Evolutionary conservation across 2,888 invertebrate species (phyloP).

Genomic region (Augiades crinisus): DNA sequence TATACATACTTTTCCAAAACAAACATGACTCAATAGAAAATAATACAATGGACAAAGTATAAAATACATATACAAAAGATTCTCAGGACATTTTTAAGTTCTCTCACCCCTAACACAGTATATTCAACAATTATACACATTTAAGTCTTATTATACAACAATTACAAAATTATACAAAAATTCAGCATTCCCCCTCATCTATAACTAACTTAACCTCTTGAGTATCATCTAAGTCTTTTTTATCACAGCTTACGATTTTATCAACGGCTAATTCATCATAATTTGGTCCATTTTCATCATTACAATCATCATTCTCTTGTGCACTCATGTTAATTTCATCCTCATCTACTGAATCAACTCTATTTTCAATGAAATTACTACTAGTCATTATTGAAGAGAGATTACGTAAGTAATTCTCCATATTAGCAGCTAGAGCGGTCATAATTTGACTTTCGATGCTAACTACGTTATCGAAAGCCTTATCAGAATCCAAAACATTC

Average conservation of each 20-base stretch:
- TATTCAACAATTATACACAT: background rate
- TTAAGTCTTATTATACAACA: background rate
- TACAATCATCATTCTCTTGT: conserved; percentile 10
- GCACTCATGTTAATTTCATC: conserved; percentile 19
- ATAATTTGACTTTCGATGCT: conserved; percentile 59
- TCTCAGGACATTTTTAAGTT: too few species aligned
- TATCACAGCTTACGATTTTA: conserved; percentile 36
- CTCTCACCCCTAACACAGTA: too few species aligned
- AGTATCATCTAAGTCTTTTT: conserved; percentile 43
- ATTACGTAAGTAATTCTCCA: conserved; percentile 60
- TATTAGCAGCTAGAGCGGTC: conserved; percentile 55
- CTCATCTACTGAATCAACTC: conserved; percentile 4
- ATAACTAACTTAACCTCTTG: conserved; percentile 47
- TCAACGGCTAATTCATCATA: conserved; percentile 13
- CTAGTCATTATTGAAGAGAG: conserved; percentile 41
- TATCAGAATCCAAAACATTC: conserved; percentile 32
- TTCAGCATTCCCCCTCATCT: conserved; percentile 42
- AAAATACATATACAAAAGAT: too few species aligned
- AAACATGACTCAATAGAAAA: too few species aligned
- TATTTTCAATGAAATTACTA: conserved; percentile 21
- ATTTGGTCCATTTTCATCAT: conserved; percentile 27
- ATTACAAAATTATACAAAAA: conserved; percentile 15
- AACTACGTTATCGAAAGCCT: conserved; percentile 43
- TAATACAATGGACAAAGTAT: too few species aligned
- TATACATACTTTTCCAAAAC: too few species aligned